These are phyloP conservation scores for Pachyramphus minor DNA, from an alignment of 2,113 vertebrate species.

Conservation along the genomic window DNA sequence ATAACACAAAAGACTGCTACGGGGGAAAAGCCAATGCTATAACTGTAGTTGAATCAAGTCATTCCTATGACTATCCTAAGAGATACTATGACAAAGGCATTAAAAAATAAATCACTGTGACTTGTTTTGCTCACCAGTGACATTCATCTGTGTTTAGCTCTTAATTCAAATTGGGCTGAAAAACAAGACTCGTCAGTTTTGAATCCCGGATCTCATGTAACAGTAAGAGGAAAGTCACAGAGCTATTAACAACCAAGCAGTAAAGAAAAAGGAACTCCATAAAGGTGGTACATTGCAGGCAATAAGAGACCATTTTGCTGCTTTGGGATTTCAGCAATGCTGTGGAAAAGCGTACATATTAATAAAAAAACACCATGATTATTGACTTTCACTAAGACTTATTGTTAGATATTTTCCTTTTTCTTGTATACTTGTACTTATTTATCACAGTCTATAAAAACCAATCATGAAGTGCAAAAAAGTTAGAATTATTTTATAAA, in stretches of 20 bases:
- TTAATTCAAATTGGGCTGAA: not conserved
- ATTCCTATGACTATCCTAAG: not conserved
- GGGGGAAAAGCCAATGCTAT: constrained; percentile 17
- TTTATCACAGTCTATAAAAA: constrained; percentile 1
- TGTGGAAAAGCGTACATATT: not conserved
- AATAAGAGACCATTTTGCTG: not conserved
- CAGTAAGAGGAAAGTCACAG: not conserved
- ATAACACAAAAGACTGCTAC: not conserved
- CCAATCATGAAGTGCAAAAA: not conserved
- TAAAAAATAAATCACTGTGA: not conserved
- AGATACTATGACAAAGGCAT: not conserved
- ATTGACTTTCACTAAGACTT: not conserved
- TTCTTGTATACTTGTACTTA: constrained; percentile 6
- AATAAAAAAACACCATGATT: not conserved
- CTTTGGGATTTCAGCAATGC: not conserved
- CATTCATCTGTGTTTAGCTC: not conserved
- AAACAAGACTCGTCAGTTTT: not conserved
- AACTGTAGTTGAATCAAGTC: not conserved
- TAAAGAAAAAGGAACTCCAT: not conserved
- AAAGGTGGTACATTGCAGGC: not conserved
- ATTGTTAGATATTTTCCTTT: not conserved
- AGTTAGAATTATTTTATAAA: constrained; percentile 1
- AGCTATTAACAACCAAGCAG: not conserved
- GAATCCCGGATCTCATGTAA: not conserved
- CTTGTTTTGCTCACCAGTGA: not conserved